These are phyloP conservation scores for Heptranchias perlo DNA, from an alignment of 2,113 vertebrate species.

Conservation along the genomic window DNA sequence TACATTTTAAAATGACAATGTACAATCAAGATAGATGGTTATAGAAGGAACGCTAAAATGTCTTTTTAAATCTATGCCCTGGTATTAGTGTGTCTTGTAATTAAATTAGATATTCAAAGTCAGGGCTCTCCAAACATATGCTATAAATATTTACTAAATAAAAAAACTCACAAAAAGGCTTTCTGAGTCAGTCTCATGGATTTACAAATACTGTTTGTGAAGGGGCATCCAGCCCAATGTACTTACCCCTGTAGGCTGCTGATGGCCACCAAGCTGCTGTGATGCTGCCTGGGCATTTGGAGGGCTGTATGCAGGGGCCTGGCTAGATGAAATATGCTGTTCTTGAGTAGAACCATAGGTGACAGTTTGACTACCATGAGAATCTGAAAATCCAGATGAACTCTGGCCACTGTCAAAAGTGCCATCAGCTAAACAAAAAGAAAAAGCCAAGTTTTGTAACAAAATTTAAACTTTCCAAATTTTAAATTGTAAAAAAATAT, in stretches of 20 bases:
- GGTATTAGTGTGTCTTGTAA: background rate
- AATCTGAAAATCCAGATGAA: slow-evolving; percentile 80
- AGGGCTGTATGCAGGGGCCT: slow-evolving; percentile 58
- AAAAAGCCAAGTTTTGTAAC: background rate
- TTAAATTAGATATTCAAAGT: background rate
- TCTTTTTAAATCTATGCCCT: background rate
- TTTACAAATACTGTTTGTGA: slow-evolving; percentile 6
- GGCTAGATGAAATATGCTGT: slow-evolving; percentile 54
- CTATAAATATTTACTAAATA: background rate
- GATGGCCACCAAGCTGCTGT: slow-evolving; percentile 63
- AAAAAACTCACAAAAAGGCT: background rate
- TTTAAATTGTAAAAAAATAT: background rate
- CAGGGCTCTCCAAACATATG: background rate
- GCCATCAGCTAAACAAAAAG: slow-evolving; percentile 65
- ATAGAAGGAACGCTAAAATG: background rate
- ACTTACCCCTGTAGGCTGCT: slow-evolving; percentile 79
- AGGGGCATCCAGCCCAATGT: background rate
- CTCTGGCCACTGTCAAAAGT: slow-evolving; percentile 84
- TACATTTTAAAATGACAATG: background rate
- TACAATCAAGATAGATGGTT: background rate
- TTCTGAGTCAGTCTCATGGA: background rate
- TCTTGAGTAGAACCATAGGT: slow-evolving; percentile 76
- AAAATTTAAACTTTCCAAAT: background rate
- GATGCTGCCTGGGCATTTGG: slow-evolving; percentile 54
- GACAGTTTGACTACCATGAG: slow-evolving; percentile 69